Base-by-base conservation (phyloP, 1,140 invertebrate genomes). In the Drosophila orosa region DNA sequence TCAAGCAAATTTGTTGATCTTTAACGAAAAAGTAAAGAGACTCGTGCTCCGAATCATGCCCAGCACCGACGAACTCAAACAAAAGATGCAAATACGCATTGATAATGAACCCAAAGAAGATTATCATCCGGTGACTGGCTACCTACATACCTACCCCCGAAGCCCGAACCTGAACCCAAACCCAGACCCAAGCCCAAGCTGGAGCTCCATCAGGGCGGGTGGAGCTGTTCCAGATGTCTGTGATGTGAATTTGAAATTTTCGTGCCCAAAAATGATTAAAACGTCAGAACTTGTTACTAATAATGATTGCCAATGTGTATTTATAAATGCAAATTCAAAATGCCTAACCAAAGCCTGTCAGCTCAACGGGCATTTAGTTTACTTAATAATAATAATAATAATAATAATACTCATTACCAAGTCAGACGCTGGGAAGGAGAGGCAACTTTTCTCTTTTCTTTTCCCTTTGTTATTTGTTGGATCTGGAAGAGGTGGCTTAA, bases 311-410 rank as follows among this genome's bases (percentile, higher is more conserved):
- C 71, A 87, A 83, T 83, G 79, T 73, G 66, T 76, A 87, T 86
- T 87, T 87, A 86, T 47, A 86, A 86, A 87, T 87, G 83, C 83
- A 87, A 87, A 87, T 89, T 85, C 66, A 31, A 80, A 74, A 81
- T 59, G 63, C 58, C 63, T 24, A 29, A 33, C 24, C 58, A 74
- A 73, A 80, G 81, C 80, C 40, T 61, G 56, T 50, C 65, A 50
- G 61, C 68, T 80, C 54, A 57, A 42, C 56, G 60, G 63, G 47
- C 78, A 74, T 80, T 85, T 78, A 74, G 81, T 80, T 86, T 87
- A 66, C 83, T 71, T 55, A 83, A 86, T 85, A 78, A 74, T 82
- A 68, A 84, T 72, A 47, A 83, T 83, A 76, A 76, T 76, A 76
- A 80, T 76, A 57, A 76, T 15, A 52, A 33, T 35, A 54, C 50